Evolutionary conservation across 2,797 vertebrate species (phyloP).

Genomic region (Melanotaenia pygmaea): DNA sequence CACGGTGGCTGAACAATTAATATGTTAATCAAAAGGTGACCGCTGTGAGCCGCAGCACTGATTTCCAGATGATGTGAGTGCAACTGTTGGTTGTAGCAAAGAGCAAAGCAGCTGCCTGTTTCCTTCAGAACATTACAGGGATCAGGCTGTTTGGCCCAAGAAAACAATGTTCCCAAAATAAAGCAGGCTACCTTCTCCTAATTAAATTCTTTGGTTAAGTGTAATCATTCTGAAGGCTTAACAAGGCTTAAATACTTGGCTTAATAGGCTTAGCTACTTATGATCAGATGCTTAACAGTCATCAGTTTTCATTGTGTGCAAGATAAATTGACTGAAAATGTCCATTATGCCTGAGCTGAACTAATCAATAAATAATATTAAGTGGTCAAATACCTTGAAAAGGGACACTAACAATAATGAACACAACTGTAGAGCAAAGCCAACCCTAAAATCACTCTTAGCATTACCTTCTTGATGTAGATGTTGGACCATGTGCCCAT

Average conservation of each 20-base stretch:
- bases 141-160: conserved; percentile 13
- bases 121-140: conserved; percentile 4
- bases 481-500: no score
- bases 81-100: not conserved
- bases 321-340: conserved; percentile 39
- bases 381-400: not conserved
- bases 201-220: conserved; percentile 59
- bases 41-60: conserved; percentile 35
- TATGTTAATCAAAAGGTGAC: conserved; percentile 52
- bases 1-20: conserved; percentile 46
- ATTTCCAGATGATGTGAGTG: conserved; percentile 7
- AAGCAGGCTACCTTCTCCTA: conserved; percentile 28
- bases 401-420: not conserved
- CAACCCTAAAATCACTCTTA: no score
- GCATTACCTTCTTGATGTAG: no score
- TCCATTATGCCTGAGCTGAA: conserved; percentile 1
- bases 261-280: conserved; percentile 69
- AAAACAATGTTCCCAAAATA: conserved; percentile 29
- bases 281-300: conserved; percentile 61
- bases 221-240: conserved; percentile 60
- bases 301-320: conserved; percentile 53
- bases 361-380: conserved; percentile 6
- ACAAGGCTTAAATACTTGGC: conserved; percentile 64
- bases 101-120: conserved; percentile 16
- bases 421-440: not conserved